Conservation (phyloP, 92 coral and sea anemone genomes). For the Parazoanthus swiftii region DNA sequence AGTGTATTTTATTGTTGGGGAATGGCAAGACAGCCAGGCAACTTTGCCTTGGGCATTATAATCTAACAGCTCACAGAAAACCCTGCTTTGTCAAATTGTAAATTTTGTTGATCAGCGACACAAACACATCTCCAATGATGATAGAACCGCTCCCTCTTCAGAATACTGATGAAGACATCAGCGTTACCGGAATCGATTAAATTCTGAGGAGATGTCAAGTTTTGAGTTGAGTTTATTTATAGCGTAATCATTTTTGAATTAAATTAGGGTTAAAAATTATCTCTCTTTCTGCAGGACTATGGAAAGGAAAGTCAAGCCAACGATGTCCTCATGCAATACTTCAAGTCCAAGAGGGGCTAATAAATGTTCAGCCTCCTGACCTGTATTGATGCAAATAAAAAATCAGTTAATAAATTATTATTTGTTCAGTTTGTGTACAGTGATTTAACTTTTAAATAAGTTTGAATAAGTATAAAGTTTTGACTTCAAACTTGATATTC, state of each 20-base stretch:
- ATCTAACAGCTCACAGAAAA: too few relatives aligned
- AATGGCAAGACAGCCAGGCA: too few relatives aligned
- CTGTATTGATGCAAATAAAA: conserved; percentile 41
- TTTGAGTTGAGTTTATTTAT: neutral
- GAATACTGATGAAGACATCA: conserved; percentile 71
- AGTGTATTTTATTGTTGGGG: too few relatives aligned
- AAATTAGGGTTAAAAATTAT: neutral
- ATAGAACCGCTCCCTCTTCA: conserved; percentile 95
- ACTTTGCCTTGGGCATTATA: too few relatives aligned
- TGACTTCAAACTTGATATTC: too few relatives aligned
- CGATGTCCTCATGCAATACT: conserved; percentile 93
- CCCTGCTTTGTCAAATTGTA: too few relatives aligned
- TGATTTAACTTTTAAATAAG: neutral
- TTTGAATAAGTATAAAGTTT: neutral
- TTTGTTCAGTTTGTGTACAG: neutral
- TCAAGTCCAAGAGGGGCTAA: conserved; percentile 90
- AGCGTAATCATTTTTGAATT: neutral
- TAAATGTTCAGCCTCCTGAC: conserved; percentile 40
- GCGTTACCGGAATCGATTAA: conserved; percentile 85
- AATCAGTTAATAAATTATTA: conserved; percentile 5
- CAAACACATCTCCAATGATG: conserved; percentile 74
- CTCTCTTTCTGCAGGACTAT: conserved; percentile 69
- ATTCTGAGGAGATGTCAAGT: conserved; percentile 85
- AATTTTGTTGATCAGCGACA: neutral
- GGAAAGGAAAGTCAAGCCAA: conserved; percentile 96